These are phyloP conservation scores for Ricordea florida DNA, from an alignment of 92 coral and sea anemone genomes.

Conservation along the genomic window DNA sequence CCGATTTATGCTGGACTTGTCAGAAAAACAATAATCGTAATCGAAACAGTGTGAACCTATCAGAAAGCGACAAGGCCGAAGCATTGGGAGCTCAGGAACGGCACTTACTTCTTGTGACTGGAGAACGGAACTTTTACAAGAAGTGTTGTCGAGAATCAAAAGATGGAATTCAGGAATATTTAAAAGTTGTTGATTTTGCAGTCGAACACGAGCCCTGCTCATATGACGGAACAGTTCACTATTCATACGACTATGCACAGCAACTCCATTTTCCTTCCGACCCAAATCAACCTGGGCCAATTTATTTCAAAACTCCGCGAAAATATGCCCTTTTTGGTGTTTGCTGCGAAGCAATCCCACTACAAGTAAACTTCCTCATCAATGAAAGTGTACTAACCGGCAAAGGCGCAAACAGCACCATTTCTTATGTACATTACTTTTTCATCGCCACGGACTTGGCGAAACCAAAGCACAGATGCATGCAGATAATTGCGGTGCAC, in stretches of 20 bases:
- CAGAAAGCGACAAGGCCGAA: constrained; percentile 28
- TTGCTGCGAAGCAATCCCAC: constrained; percentile 55
- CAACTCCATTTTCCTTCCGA: constrained; percentile 42
- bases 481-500: constrained; percentile 60
- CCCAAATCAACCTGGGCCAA: constrained; percentile 57
- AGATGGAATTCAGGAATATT: not conserved
- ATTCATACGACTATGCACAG: constrained; percentile 70
- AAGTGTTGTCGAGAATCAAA: constrained; percentile 14
- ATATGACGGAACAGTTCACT: constrained; percentile 30
- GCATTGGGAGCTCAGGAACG: constrained; percentile 23
- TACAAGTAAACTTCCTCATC: constrained; percentile 48
- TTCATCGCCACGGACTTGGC: constrained; percentile 42
- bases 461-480: constrained; percentile 45
- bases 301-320: constrained; percentile 47
- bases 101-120: constrained; percentile 18
- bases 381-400: constrained; percentile 47
- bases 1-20: constrained; percentile 53
- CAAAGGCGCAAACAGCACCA: constrained; percentile 56
- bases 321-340: constrained; percentile 59
- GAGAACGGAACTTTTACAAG: constrained; percentile 40
- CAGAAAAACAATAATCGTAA: constrained; percentile 41
- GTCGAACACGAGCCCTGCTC: constrained; percentile 35
- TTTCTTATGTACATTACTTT: constrained; percentile 35
- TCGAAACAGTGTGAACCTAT: constrained; percentile 16
- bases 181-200: not conserved